Evolutionary conservation across 2,797 vertebrate species (phyloP), one percentile per base, ranked within the genome.

Genomic region (Arrhamphus sclerolepis): DNA sequence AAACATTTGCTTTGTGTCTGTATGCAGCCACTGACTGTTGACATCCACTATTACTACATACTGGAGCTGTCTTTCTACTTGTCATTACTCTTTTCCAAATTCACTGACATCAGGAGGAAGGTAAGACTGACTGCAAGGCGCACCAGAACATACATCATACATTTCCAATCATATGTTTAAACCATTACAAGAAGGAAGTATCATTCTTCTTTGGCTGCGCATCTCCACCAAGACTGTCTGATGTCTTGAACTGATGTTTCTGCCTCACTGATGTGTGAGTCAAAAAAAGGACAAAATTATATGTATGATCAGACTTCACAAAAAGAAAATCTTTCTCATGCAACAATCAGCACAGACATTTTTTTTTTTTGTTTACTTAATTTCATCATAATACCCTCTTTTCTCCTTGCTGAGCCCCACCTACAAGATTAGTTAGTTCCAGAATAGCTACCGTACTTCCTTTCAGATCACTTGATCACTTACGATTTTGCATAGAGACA

Each of bases 81-180:
- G 92, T 99, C 98, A 60, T 88, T 98, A 85, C 94, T 97, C 90
- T 96, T 99, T 90, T 97, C 96, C 78, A 97, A 98, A 79, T 98
- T 99, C 89, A 96, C 94, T 82, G 98, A 99, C 66, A 96, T 99
- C 93, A 98, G 93, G 92, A 95, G 97, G 91, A 99, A 99, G 98
- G 98, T 99, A 96, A 91, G 93, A 84, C 46, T 44, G 38, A 56
- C 28, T 11, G 26, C 24, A 38, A 16, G 40, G 11, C 29, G 14
- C 43, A 70, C n/a, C 28, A 28, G 55, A n/a, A 46, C 40, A 58
- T 22, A 19, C 44, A 28, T 21, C 18, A 38, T 41, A 19, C 55
- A 63, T 71, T 54, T 66, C 8, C 13, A 53, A 5, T 41, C 39
- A 43, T 59, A 41, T 44, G 46, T 53, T 38, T 56, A 22, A 22